Base-by-base conservation (phyloP, 2,888 invertebrate genomes). In the Strigamia crassipes region DNA sequence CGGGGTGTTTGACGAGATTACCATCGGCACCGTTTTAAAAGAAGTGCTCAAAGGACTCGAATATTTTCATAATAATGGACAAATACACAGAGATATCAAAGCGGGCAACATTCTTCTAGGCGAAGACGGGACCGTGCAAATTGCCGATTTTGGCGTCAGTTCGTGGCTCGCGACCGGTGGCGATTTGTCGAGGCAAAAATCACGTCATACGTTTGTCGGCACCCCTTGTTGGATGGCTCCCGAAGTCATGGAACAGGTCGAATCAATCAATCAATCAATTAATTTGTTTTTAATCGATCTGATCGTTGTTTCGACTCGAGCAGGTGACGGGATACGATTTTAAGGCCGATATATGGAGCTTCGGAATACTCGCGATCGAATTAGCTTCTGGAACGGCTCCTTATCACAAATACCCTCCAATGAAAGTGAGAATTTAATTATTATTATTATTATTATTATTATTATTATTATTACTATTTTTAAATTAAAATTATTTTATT, bases 201-300 rank as follows among this genome's bases (percentile, higher is more conserved):
- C 97, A 27, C 91, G 99, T 61, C 97, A 99, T 88, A 98, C 98
- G 0, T 99, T 99, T 89, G 99, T 99, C 0, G 99, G 99, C 13
- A 99, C 99, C 0, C 98, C 98, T 0, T 99, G 98, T 87, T 99
- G 98, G 98, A 98, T 98, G 98, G 98, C 99, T 1, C 99, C 99
- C 0, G 99, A 99, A 90, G 99, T 99, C 84, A 99, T 99, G 98
- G 96, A 97, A 89, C 96, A 96, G 91, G 94, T 94, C 88, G n/a
- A 89, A 89, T 87, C 78, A 10, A n/a, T 79, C 13, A 23, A 79
- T 34, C n/a, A n/a, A 34, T 15, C 38, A 34, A 79, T n/a, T 15
- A 8, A 31, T 23, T n/a, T 0, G 27, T 31, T n/a, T 31, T 80
- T 87, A 86, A 27, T 27, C 27, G 27, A 27, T 2, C 3, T 3